Conservation (phyloP, 2,888 invertebrate species). For the Melipona bicolor region DNA sequence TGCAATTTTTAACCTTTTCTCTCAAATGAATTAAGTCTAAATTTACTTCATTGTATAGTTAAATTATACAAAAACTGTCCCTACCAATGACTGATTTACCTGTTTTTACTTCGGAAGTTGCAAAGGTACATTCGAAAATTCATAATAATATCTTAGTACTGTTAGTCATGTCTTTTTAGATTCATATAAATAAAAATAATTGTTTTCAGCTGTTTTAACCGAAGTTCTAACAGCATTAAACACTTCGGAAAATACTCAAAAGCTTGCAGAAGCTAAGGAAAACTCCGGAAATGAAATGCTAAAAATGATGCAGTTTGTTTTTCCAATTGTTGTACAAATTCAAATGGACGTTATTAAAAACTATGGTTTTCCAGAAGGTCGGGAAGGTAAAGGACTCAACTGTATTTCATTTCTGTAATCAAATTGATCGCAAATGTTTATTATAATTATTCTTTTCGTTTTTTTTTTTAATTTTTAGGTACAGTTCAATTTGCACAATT, state of each 20-base stretch:
- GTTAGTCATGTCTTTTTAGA: not conserved
- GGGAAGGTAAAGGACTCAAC: conserved; percentile 88
- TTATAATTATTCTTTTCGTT: conserved; percentile 31
- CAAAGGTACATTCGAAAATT: conserved; percentile 69
- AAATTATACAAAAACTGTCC: not conserved
- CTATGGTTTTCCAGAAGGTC: conserved; percentile 93
- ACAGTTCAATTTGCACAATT: conserved; percentile 94
- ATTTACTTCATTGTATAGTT: not conserved
- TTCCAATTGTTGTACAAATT: conserved; percentile 95
- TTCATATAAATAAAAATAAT: conserved; percentile 2
- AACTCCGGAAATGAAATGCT: conserved; percentile 97
- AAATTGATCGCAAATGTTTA: not conserved
- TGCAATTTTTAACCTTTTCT: conserved; percentile 24
- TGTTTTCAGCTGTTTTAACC: conserved; percentile 86
- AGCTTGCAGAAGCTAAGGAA: conserved; percentile 93
- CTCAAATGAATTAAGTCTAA: not conserved
- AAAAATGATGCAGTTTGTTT: conserved; percentile 96
- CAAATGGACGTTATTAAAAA: conserved; percentile 95
- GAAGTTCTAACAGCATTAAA: conserved; percentile 90
- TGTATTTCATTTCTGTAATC: not conserved
- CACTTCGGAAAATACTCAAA: conserved; percentile 90
- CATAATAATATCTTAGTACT: not conserved
- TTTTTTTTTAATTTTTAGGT: conserved; percentile 80
- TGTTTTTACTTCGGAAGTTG: conserved; percentile 74
- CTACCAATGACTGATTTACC: conserved; percentile 60